A percentile compares a stretch with the other conserved stretches of the same genome.
phyloP scores from a whole-genome alignment of 2,888 invertebrate genomes.

The Argyresthia albistria region DNA sequence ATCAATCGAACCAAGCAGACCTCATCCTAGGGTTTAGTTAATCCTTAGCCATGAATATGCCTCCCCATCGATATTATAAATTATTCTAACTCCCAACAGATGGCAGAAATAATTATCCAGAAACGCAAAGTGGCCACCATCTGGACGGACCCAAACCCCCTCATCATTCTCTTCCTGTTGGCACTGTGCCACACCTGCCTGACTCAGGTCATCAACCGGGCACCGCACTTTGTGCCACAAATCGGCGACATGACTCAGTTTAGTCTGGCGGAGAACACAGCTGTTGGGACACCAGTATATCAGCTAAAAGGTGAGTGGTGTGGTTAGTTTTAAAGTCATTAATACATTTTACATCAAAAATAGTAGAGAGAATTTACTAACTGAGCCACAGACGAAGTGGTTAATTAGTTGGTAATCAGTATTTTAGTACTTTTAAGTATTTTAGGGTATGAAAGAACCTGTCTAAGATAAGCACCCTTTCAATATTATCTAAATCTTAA shows the following conservation, averaged over 20 bases:
- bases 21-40: too few species aligned
- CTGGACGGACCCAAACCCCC: conserved; percentile 36
- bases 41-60: too few species aligned
- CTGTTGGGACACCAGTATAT: conserved; percentile 82
- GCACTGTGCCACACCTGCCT: conserved; percentile 29
- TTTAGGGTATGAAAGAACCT: too few species aligned
- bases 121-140: conserved; percentile 44
- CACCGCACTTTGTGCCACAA: conserved; percentile 82
- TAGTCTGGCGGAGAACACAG: conserved; percentile 80
- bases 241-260: conserved; percentile 84
- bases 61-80: not conserved
- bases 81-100: conserved; percentile 24
- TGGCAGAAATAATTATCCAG: conserved; percentile 60
- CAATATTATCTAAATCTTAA: too few species aligned
- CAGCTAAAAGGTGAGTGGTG: conserved; percentile 76
- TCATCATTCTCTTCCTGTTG: conserved; percentile 40
- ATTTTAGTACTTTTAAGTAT: too few species aligned
- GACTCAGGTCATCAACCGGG: conserved; percentile 76
- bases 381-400: too few species aligned
- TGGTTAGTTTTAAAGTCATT: not conserved
- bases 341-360: too few species aligned
- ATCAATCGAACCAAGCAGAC: too few species aligned
- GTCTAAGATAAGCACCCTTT: too few species aligned
- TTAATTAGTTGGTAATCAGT: too few species aligned
- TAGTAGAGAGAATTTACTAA: too few species aligned